phyloP scores from a whole-genome alignment of 2,797 vertebrate genomes.

The Silurus aristotelis region DNA sequence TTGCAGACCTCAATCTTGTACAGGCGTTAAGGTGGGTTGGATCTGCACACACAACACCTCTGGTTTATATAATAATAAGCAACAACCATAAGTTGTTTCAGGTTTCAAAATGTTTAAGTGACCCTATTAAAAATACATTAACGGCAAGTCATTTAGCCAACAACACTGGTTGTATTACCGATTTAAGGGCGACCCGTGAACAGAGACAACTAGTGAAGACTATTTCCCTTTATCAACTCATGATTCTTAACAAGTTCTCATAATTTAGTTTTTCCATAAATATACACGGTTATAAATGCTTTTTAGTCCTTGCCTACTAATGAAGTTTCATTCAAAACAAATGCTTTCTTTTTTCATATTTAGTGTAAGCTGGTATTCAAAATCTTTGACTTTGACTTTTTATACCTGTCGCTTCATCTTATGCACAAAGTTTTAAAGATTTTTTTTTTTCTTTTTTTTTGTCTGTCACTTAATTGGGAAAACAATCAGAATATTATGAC shows the following conservation, averaged over 20 bases:
- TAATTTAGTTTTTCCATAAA: background rate
- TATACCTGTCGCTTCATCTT: no score
- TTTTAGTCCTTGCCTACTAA: background rate
- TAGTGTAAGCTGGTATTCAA: background rate
- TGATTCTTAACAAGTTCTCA: background rate
- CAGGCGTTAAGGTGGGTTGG: slow-evolving; percentile 88
- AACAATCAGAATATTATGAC: background rate
- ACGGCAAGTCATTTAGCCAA: background rate
- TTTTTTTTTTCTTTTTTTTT: background rate
- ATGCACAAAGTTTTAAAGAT: background rate
- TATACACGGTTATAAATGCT: background rate
- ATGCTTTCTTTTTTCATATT: background rate
- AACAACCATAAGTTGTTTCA: background rate
- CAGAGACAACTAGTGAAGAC: background rate
- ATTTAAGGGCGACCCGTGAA: background rate
- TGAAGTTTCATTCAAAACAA: background rate
- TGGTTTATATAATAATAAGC: background rate
- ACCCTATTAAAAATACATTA: background rate
- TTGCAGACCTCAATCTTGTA: slow-evolving; percentile 96
- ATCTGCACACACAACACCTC: background rate
- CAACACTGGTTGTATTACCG: background rate
- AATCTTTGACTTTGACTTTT: background rate
- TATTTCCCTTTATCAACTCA: background rate
- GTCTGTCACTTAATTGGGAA: background rate
- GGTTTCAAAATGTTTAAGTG: background rate